phyloP scores from a whole-genome alignment of 1,140 invertebrate species.

The Cecropterus lyciades region DNA sequence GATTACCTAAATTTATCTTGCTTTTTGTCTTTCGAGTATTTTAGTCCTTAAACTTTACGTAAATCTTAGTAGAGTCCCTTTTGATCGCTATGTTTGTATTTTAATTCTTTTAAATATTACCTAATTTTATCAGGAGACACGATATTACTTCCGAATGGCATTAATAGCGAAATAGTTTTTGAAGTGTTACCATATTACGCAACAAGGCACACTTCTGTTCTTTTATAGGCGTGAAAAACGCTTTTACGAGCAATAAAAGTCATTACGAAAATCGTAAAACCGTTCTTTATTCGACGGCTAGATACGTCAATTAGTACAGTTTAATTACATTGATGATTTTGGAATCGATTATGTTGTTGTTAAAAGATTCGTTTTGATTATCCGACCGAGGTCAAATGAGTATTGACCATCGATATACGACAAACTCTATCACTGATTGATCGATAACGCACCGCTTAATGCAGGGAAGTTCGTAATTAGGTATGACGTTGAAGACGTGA shows the following conservation, averaged over 20 bases:
- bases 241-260: constrained; percentile 28
- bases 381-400: not conserved
- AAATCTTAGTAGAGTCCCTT: no score
- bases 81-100: no score
- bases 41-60: no score
- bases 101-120: no score
- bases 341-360: constrained; percentile 24
- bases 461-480: no score
- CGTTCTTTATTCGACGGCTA: constrained; percentile 17
- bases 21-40: no score
- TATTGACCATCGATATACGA: not conserved
- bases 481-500: no score
- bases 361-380: constrained; percentile 6
- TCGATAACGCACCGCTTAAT: no score
- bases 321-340: constrained; percentile 30
- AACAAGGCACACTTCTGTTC: constrained; percentile 14
- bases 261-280: constrained; percentile 25
- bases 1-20: no score
- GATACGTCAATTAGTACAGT: constrained; percentile 20
- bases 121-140: no score
- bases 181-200: constrained; percentile 20
- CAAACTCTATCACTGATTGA: not conserved
- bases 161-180: constrained; percentile 13
- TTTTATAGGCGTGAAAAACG: constrained; percentile 26
- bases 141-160: not conserved